phyloP scores from a whole-genome alignment of 2,797 vertebrate species.

The Kryptopterus vitreolus region DNA sequence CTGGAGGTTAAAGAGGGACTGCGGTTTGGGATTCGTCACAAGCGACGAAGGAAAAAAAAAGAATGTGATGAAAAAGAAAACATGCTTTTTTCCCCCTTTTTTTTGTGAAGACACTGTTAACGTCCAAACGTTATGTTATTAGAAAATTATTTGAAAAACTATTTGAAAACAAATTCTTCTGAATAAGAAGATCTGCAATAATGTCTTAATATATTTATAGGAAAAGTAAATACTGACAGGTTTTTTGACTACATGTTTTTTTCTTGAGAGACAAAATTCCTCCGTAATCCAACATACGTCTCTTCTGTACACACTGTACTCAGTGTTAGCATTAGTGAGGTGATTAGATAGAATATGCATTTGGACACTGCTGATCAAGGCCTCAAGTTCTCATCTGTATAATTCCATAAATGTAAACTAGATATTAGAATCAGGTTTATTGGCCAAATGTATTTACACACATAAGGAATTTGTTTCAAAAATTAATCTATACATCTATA shows the following conservation, averaged over 20 bases:
- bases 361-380: too few species aligned
- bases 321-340: neutral
- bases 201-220: neutral
- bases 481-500: too few species aligned
- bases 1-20: constrained; percentile 11
- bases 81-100: neutral
- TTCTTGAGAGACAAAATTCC: neutral
- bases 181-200: neutral
- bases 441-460: too few species aligned
- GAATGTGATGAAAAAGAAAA: neutral
- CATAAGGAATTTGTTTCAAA: too few species aligned
- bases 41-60: neutral
- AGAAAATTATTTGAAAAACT: neutral
- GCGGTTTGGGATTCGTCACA: constrained; percentile 10
- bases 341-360: neutral
- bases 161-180: neutral
- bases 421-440: too few species aligned
- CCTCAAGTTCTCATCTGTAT: too few species aligned
- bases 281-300: neutral
- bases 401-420: too few species aligned
- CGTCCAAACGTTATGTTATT: neutral
- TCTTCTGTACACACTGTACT: neutral
- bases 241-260: neutral
- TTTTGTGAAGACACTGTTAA: neutral
- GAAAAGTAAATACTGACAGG: neutral